Conservation (phyloP, 2,797 vertebrate genomes). For the Sebastes itinus region DNA sequence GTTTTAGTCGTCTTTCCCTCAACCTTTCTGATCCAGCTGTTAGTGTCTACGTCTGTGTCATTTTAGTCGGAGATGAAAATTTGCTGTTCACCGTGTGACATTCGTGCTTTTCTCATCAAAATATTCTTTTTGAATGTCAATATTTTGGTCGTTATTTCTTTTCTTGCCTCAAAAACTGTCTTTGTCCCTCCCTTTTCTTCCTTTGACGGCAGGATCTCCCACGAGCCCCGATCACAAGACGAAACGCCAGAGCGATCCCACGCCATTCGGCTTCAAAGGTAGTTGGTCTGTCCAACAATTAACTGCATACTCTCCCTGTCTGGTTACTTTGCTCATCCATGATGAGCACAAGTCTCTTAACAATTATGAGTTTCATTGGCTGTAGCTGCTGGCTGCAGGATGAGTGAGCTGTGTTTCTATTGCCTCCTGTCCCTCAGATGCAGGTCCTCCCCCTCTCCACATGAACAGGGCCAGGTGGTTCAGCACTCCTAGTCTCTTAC, state of each 20-base stretch:
- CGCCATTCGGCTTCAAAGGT: conserved; percentile 97
- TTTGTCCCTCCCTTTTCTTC: conserved; percentile 33
- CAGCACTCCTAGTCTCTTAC: conserved; percentile 85
- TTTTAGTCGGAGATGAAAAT: background rate
- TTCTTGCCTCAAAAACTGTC: background rate
- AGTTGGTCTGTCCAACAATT: background rate
- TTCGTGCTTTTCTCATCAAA: background rate
- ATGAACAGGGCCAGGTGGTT: conserved; percentile 84
- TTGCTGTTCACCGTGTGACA: background rate
- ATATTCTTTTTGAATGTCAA: background rate
- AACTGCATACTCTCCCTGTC: background rate
- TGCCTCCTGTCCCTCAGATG: conserved; percentile 79
- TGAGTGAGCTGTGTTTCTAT: conserved; percentile 64
- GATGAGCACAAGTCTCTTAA: conserved; percentile 1
- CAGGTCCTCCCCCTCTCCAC: conserved; percentile 75
- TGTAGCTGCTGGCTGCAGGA: background rate
- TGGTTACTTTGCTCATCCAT: background rate
- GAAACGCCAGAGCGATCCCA: conserved; percentile 97
- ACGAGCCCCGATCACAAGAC: conserved; percentile 95
- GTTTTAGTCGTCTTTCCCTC: background rate
- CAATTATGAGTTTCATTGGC: background rate
- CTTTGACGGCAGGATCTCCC: conserved; percentile 86
- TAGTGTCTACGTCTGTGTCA: background rate
- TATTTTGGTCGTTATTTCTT: background rate
- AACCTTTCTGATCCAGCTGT: background rate